Evolutionary conservation across 2,113 vertebrate species (phyloP), one percentile per base, ranked within the genome.

Genomic region (Pogona vitticeps): DNA sequence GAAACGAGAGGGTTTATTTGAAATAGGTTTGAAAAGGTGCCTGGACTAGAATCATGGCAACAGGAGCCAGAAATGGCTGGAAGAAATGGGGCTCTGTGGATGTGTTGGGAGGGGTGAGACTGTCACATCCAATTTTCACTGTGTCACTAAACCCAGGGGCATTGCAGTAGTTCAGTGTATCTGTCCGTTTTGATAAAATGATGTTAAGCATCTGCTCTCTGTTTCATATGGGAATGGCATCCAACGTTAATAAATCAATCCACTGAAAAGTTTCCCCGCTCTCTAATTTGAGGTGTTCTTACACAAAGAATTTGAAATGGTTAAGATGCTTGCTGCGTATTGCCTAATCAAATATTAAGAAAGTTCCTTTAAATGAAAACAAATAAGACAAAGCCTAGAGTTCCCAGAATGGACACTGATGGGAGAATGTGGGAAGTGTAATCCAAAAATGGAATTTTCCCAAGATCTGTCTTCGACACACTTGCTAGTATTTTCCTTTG

Each of bases 11-110:
- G 3, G 80, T 70, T 85, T 88, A 89, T 87, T 92, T 90, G 91
- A 90, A 93, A 94, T 91, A 94, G 83, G 91, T 93, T 89, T 94
- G 93, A 86, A 93, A 82, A 93, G 92, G 89, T 92, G 89, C 17
- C 83, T 87, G 83, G 87, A 4, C 79, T 26, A 77, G 83, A 13
- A 79, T 87, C 0, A 1, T 81, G 63, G 84, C 86, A 88, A 83
- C 1, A 33, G 1, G 10, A 88, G 33, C 42, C 71, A 67, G 82
- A 84, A 88, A 90, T 40, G 58, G 65, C 70, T 86, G 77, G 23
- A 75, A 80, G 40, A 86, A 81, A 65, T 28, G 17, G 31, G 28
- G 20, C 10, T 36, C 68, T 59, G 28, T 76, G 84, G n/a, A 12
- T 59, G 72, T 84, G 76, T 59, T 6, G 38, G 8, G 31, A 3